Conservation (phyloP, 2,888 invertebrate species). For the Spodoptera picta region DNA sequence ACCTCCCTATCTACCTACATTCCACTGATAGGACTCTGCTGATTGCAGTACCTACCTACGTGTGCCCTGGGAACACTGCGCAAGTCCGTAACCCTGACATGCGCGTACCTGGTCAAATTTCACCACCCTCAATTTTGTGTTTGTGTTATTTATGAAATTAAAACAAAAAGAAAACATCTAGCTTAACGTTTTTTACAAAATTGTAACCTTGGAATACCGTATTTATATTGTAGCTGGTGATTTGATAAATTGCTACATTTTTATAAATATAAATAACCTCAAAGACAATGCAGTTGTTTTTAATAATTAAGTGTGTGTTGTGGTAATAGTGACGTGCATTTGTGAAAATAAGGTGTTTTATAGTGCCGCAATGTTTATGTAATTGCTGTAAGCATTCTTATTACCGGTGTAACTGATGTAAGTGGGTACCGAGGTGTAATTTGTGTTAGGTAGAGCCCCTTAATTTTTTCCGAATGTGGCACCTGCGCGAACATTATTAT, state of each 20-base stretch:
- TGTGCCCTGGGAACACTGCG: slow-evolving; percentile 51
- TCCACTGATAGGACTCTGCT: background rate
- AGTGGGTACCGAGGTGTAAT: slow-evolving; percentile 9
- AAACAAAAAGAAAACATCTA: slow-evolving; percentile 36
- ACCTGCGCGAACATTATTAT: too few species aligned
- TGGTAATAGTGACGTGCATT: slow-evolving; percentile 35
- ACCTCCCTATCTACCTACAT: background rate
- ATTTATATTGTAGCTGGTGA: background rate
- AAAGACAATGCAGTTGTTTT: slow-evolving; percentile 54
- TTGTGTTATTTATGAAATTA: slow-evolving; percentile 62
- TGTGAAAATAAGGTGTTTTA: slow-evolving; percentile 19
- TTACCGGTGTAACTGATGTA: slow-evolving; percentile 8
- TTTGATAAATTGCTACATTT: background rate
- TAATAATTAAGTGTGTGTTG: slow-evolving; percentile 53
- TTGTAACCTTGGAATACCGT: too few species aligned
- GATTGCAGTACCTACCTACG: background rate
- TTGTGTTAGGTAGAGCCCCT: background rate
- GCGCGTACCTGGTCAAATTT: slow-evolving; percentile 56
- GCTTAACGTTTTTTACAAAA: slow-evolving; percentile 14
- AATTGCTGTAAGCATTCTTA: slow-evolving; percentile 6
- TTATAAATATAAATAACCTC: slow-evolving; percentile 57
- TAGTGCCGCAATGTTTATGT: slow-evolving; percentile 16
- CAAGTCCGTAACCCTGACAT: slow-evolving; percentile 61
- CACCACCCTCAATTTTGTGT: slow-evolving; percentile 60
- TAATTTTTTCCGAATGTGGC: too few species aligned